A percentile compares a stretch with the other conserved stretches of the same genome.
Conservation (phyloP, 1,140 invertebrate genomes). For the Cydia strobilella region DNA sequence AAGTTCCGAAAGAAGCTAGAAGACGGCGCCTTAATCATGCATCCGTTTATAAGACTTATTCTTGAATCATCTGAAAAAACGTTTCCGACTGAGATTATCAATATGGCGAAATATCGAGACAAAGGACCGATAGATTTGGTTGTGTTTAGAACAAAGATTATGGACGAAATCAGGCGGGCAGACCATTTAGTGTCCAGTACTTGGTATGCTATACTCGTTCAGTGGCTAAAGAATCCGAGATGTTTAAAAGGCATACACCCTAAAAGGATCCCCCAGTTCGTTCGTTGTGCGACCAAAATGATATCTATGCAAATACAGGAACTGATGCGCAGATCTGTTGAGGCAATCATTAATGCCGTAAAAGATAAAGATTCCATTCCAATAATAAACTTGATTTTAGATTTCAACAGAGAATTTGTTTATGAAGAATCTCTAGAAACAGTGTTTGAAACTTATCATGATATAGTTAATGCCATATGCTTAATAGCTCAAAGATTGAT, state of each 20-base stretch:
- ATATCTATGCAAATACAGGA: conserved; percentile 78
- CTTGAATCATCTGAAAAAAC: conserved; percentile 79
- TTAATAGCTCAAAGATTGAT: conserved; percentile 74
- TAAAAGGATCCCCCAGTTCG: conserved; percentile 64
- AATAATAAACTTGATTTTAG: conserved; percentile 68
- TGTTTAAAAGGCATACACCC: conserved; percentile 64
- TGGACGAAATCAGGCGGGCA: conserved; percentile 72
- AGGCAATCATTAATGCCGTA: conserved; percentile 64
- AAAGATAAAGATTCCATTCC: conserved; percentile 62
- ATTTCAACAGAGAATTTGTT: conserved; percentile 76
- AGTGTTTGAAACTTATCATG: conserved; percentile 70
- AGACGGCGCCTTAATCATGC: conserved; percentile 80
- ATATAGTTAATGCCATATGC: conserved; percentile 71
- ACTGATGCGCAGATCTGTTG: conserved; percentile 74
- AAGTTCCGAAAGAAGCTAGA: conserved; percentile 80
- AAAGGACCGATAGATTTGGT: conserved; percentile 71
- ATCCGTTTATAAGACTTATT: conserved; percentile 83
- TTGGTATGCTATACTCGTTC: conserved; percentile 69
- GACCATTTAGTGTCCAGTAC: conserved; percentile 75
- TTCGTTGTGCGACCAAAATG: conserved; percentile 71
- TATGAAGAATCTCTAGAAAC: conserved; percentile 73
- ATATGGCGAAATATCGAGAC: conserved; percentile 79
- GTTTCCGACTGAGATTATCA: conserved; percentile 80
- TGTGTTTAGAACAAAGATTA: conserved; percentile 71
- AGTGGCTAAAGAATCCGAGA: conserved; percentile 73